Evolutionary conservation across 2,888 invertebrate species (phyloP), one percentile per base, ranked within the genome.

Genomic region (Plagiodera versicolora): DNA sequence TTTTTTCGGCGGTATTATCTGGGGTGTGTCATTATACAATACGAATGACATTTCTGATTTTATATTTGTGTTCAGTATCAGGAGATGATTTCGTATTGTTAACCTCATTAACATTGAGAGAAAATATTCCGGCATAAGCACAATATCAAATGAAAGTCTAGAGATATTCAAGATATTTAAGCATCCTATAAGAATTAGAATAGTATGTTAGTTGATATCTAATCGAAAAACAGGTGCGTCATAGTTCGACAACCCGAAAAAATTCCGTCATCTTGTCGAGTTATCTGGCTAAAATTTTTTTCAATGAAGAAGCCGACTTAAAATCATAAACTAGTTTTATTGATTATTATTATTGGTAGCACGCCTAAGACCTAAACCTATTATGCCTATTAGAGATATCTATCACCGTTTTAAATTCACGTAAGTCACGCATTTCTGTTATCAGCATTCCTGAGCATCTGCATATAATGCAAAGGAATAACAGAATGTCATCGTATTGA

Each of bases 11-110:
- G n/a, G 14, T 39, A n/a, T n/a, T 3, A 39, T 49, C 56, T 45
- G 56, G 61, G 61, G 61, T 61, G 61, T 61, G 61, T 61, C 61
- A 57, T 16, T 50, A 19, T 24, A 39, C 52, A 16, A 45, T 10
- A 35, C 2, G 18, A 47, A 47, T 18, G n/a, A n/a, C 6, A 39
- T 24, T 47, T 24, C 18, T 3, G 47, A 20, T 47, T 47, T 47
- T 47, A 1, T 24, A 47, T 47, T 47, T 47, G 47, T 47, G 19
- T n/a, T 46, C 18, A 1, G 19, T 47, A 9, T 47, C 1, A 1
- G 47, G 17, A 39, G 14, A 39, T 39, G 14, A 39, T 11, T 39
- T n/a, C 39, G n/a, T 39, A 39, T 39, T 14, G 39, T 39, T 10
- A 14, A 11, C 39, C 39, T 39, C 39, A 39, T 32, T 32, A 3